phyloP scores from a whole-genome alignment of 2,113 vertebrate species.

The Myodes glareolus region DNA sequence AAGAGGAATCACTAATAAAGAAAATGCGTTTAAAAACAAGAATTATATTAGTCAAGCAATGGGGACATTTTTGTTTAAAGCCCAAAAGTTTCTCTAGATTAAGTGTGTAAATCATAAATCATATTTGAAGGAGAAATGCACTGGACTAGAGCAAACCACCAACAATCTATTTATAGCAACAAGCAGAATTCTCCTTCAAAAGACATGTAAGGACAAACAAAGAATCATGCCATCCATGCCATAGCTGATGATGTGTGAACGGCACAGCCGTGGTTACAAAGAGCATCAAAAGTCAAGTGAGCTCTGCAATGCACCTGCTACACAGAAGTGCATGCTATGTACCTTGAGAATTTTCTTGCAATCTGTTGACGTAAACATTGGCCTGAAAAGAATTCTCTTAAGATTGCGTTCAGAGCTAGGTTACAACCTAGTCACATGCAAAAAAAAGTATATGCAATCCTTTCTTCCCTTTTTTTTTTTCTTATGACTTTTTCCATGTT shows the following conservation, averaged over 20 bases:
- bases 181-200: background rate
- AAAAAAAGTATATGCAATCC: background rate
- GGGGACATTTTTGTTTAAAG: slow-evolving; percentile 1
- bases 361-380: background rate
- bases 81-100: background rate
- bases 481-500: slow-evolving; percentile 1
- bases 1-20: background rate
- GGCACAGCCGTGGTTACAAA: background rate
- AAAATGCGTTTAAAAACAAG: background rate
- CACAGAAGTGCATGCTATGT: background rate
- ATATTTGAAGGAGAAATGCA: background rate
- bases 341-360: background rate
- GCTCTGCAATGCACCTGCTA: background rate
- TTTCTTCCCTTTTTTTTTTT: background rate
- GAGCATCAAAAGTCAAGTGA: background rate
- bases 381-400: background rate
- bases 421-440: background rate
- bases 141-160: background rate
- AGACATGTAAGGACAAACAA: background rate
- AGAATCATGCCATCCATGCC: too few species aligned
- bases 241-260: background rate
- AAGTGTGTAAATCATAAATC: background rate
- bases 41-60: background rate
- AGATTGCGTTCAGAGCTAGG: background rate
- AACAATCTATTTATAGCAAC: background rate